These are phyloP conservation scores for Lampropteryx suffumata DNA, from an alignment of 2,888 invertebrate species.

Conservation along the genomic window DNA sequence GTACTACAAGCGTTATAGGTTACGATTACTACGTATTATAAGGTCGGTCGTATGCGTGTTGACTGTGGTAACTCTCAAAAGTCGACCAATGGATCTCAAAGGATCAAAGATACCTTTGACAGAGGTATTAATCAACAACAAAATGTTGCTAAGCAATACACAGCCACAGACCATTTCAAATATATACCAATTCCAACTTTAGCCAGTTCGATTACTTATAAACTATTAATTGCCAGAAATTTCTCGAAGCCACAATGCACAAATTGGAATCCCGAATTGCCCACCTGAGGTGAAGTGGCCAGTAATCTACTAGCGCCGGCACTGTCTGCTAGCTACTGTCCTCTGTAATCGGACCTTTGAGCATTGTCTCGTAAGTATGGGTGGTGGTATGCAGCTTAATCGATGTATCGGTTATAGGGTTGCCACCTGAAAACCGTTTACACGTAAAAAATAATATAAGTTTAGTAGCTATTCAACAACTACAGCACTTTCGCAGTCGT, in stretches of 20 bases:
- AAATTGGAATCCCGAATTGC: conserved; percentile 8
- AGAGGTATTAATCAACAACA: neutral
- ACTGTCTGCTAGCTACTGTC: conserved; percentile 4
- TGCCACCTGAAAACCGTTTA: too few species aligned
- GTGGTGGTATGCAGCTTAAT: conserved; percentile 2
- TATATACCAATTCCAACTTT: neutral
- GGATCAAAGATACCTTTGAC: too few species aligned
- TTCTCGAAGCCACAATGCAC: conserved; percentile 4
- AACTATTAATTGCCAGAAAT: conserved; percentile 15
- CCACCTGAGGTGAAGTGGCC: conserved; percentile 9
- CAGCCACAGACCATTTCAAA: neutral
- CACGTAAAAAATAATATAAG: too few species aligned
- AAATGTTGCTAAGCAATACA: neutral
- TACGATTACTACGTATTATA: too few species aligned
- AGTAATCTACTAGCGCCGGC: conserved; percentile 9
- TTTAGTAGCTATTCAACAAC: too few species aligned
- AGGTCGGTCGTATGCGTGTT: too few species aligned
- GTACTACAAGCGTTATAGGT: too few species aligned
- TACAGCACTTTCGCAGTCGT: too few species aligned
- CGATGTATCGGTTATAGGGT: conserved; percentile 12
- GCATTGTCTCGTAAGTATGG: conserved; percentile 15
- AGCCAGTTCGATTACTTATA: conserved; percentile 10
- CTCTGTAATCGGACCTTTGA: conserved; percentile 13
- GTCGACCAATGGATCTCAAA: too few species aligned
- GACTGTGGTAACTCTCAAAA: too few species aligned